Base-by-base conservation (phyloP, 2,888 invertebrate species). In the Ophonus ardosiacus region DNA sequence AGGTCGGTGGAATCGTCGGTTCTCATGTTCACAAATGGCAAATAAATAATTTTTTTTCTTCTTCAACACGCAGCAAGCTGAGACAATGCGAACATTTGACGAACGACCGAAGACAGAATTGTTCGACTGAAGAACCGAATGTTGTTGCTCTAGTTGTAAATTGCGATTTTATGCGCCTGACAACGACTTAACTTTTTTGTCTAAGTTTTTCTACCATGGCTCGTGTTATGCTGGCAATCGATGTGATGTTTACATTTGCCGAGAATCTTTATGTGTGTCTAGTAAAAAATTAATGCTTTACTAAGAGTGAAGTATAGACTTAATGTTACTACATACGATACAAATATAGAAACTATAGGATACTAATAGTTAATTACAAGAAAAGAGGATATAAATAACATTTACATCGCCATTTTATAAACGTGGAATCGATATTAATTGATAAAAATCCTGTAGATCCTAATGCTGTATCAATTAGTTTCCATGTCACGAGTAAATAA, bases 21-120 rank as follows among this genome's bases (percentile, higher is more conserved):
- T 85, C 85, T 82, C 85, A 78, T 85, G 85, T 85, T 82, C 85
- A 82, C 85, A 87, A 87, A 86, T 86, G 80, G 88, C 88, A 89
- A 88, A 90, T 90, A 90, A 89, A 90, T 90, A 88, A 89, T 88
- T 88, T 88, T 78, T 76, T 57, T 78, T 24, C 24, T 57, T 74
- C 43, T 71, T 0, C 61, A 21, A 80, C 59, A 79, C 63, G 86
- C 86, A 71, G 87, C 87, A 82, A 86, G 86, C 71, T 71, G 86
- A 87, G 88, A 89, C 89, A 89, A 89, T 89, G 88, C 88, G 87
- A 86, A 87, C 87, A 88, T 78, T 88, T 88, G 88, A 89, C 88
- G 87, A 87, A 88, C 88, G 88, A 86, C 86, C 87, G 85, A 83
- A 87, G 88, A 88, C 8, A 85, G 88, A 87, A 86, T 88, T 86